These are phyloP conservation scores for Eurypyga helias DNA, from an alignment of 2,113 vertebrate species.

Conservation along the genomic window DNA sequence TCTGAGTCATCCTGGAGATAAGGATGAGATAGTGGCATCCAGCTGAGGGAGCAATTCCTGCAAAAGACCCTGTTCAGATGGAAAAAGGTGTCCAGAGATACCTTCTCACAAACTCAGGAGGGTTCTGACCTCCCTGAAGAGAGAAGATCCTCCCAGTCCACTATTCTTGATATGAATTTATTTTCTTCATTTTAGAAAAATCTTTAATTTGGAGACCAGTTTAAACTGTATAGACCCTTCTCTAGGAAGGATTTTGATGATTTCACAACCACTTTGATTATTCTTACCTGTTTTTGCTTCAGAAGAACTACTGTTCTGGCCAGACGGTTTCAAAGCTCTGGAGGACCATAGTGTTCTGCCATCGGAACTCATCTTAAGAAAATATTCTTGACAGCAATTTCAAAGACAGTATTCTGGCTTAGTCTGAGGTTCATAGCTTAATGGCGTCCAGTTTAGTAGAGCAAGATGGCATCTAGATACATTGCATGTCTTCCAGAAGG, in stretches of 20 bases:
- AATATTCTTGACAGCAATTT: background rate
- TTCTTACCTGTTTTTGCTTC: background rate
- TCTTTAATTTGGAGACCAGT: background rate
- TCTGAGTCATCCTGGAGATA: background rate
- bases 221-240: background rate
- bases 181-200: background rate
- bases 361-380: background rate
- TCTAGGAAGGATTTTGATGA: background rate
- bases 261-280: background rate
- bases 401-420: background rate
- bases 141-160: background rate
- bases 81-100: background rate
- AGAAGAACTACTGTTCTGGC: background rate
- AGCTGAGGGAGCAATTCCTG: background rate
- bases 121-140: background rate
- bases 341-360: background rate
- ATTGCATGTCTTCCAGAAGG: background rate
- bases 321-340: background rate
- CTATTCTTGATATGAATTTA: background rate
- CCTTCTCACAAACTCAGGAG: background rate
- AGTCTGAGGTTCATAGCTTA: background rate
- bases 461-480: background rate
- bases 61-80: background rate
- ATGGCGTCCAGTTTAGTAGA: background rate
- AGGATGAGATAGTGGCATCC: background rate